Conservation (phyloP, 2,113 vertebrate species). For the Zosterops hypoxanthus region DNA sequence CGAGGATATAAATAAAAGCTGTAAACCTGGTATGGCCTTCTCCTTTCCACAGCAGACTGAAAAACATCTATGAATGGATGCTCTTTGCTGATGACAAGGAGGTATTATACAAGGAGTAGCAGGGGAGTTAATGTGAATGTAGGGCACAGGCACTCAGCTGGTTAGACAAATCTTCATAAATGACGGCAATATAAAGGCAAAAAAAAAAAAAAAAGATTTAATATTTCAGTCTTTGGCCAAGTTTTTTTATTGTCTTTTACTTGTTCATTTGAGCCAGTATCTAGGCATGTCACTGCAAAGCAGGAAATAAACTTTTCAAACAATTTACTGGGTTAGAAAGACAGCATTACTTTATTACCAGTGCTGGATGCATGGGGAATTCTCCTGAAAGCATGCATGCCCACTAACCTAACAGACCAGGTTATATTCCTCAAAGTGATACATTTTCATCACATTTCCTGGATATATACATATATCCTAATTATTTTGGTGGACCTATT, state of each 20-base stretch:
- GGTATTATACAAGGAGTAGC: background rate
- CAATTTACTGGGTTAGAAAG: background rate
- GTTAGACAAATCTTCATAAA: background rate
- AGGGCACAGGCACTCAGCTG: background rate
- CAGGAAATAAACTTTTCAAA: background rate
- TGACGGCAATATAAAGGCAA: background rate
- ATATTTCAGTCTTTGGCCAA: background rate
- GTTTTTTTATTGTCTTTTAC: background rate
- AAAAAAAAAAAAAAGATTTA: background rate
- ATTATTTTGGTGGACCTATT: background rate
- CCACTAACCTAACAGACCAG: background rate
- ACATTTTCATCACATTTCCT: background rate
- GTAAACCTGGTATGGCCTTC: background rate
- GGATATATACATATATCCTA: background rate
- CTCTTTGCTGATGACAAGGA: background rate
- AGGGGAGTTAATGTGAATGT: background rate
- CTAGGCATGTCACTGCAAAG: background rate
- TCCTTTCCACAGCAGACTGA: background rate
- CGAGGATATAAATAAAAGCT: background rate
- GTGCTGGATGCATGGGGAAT: background rate
- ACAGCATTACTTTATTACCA: background rate
- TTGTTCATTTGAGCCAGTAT: background rate
- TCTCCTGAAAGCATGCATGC: background rate
- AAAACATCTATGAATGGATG: background rate
- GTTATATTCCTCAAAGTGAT: background rate